Percentiles rank a stretch among this genome's conserved stretches.
These are phyloP conservation scores for Agrochola circellaris DNA, from an alignment of 2,888 invertebrate genomes.

Conservation along the genomic window DNA sequence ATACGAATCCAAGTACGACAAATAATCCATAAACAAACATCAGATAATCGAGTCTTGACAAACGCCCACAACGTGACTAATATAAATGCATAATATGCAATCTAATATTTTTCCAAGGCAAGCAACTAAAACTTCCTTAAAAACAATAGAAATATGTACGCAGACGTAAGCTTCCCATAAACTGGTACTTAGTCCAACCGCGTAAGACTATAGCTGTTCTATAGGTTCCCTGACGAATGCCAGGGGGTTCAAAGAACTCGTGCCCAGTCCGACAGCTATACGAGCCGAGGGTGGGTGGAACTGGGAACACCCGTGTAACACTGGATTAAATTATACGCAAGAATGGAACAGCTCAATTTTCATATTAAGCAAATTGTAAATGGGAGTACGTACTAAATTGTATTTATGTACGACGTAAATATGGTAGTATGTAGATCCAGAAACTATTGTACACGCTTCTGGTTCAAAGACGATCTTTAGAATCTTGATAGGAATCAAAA, in stretches of 20 bases:
- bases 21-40: constrained; percentile 30
- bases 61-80: constrained; percentile 31
- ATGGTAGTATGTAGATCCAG: background rate
- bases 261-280: constrained; percentile 45
- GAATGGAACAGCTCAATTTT: constrained; percentile 45
- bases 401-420: constrained; percentile 7
- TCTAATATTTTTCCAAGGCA: constrained; percentile 47
- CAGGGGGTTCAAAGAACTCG: constrained; percentile 60
- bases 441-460: background rate
- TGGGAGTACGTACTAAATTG: constrained; percentile 13
- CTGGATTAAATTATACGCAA: constrained; percentile 51
- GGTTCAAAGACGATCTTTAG: background rate
- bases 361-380: constrained; percentile 42
- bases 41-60: constrained; percentile 25
- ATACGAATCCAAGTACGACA: background rate
- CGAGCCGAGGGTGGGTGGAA: constrained; percentile 53
- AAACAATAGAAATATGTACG: constrained; percentile 20
- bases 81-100: constrained; percentile 46
- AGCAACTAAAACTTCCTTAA: constrained; percentile 49
- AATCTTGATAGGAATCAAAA: background rate
- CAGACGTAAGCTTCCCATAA: constrained; percentile 19
- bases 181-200: constrained; percentile 32
- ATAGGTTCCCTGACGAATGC: constrained; percentile 48
- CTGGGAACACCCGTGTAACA: constrained; percentile 42
- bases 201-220: constrained; percentile 31